phyloP scores from a whole-genome alignment of 2,888 invertebrate species.

The Aphidius colemani region DNA sequence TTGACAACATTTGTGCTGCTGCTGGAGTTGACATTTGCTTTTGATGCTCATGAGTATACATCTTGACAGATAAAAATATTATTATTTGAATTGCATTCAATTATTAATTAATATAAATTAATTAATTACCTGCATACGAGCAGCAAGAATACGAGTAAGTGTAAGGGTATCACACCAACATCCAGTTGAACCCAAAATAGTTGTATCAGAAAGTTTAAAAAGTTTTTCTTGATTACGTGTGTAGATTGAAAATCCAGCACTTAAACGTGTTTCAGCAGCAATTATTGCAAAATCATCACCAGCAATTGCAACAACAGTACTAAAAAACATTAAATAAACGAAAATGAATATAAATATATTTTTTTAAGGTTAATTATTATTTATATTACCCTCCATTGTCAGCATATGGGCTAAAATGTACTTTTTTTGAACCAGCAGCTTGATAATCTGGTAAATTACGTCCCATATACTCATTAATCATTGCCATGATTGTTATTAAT shows the following conservation, averaged over 20 bases:
- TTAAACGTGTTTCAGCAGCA: conserved; percentile 93
- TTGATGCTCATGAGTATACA: conserved; percentile 94
- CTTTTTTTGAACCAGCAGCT: conserved; percentile 61
- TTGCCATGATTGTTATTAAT: conserved; percentile 42
- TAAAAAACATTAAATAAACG: conserved; percentile 54
- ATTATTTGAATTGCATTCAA: not conserved
- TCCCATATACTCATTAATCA: conserved; percentile 50
- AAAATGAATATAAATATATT: conserved; percentile 20
- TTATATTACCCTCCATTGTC: conserved; percentile 76
- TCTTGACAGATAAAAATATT: conserved; percentile 60
- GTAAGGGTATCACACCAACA: conserved; percentile 98
- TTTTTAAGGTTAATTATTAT: conserved; percentile 16
- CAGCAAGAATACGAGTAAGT: conserved; percentile 79
- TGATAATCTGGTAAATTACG: conserved; percentile 62
- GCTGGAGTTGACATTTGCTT: conserved; percentile 91
- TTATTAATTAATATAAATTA: not conserved
- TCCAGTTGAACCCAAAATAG: conserved; percentile 92
- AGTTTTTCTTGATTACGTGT: conserved; percentile 88
- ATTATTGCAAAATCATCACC: conserved; percentile 95
- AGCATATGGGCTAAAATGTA: conserved; percentile 70
- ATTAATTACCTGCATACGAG: conserved; percentile 76
- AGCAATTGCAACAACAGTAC: conserved; percentile 93
- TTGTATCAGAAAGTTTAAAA: conserved; percentile 78
- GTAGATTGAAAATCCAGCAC: conserved; percentile 88
- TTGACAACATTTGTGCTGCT: conserved; percentile 93